Percentiles rank a stretch among this genome's conserved stretches.
Conservation (phyloP, 2,888 invertebrate species). For the Leptura quadrifasciata region DNA sequence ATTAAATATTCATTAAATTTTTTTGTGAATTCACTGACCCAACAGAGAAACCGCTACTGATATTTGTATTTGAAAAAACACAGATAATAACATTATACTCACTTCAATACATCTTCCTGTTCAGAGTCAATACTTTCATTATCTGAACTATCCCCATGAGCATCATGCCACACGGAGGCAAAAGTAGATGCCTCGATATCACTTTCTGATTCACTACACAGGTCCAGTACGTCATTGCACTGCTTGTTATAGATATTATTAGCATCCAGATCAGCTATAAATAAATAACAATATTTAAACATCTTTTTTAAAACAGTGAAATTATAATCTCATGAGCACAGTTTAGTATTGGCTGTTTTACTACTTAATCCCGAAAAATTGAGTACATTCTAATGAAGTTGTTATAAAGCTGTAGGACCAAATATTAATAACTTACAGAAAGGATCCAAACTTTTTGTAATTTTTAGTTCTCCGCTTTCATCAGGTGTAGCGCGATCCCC, state of each 20-base stretch:
- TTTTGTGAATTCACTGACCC: too few species aligned
- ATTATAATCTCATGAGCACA: too few species aligned
- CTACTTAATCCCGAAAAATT: too few species aligned
- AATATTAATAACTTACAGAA: constrained; percentile 75
- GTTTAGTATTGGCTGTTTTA: too few species aligned
- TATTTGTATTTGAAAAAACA: background rate
- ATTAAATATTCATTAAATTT: too few species aligned
- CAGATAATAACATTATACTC: constrained; percentile 62
- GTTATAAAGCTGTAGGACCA: background rate
- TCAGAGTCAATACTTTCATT: constrained; percentile 87
- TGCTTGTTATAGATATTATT: constrained; percentile 74
- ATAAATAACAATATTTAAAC: constrained; percentile 30
- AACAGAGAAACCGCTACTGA: too few species aligned
- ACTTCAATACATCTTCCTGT: constrained; percentile 86
- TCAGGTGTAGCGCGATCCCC: constrained; percentile 68
- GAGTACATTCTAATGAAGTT: too few species aligned
- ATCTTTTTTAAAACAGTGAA: constrained; percentile 30
- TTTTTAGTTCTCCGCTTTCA: constrained; percentile 74
- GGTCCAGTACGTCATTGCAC: constrained; percentile 79
- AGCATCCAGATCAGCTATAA: constrained; percentile 76
- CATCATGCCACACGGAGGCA: constrained; percentile 79
- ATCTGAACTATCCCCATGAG: constrained; percentile 83
- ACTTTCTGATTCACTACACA: constrained; percentile 85
- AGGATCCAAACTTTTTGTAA: constrained; percentile 75
- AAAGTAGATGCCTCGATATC: constrained; percentile 81